Conservation (phyloP, 2,888 invertebrate genomes). For the Thera obeliscata region DNA sequence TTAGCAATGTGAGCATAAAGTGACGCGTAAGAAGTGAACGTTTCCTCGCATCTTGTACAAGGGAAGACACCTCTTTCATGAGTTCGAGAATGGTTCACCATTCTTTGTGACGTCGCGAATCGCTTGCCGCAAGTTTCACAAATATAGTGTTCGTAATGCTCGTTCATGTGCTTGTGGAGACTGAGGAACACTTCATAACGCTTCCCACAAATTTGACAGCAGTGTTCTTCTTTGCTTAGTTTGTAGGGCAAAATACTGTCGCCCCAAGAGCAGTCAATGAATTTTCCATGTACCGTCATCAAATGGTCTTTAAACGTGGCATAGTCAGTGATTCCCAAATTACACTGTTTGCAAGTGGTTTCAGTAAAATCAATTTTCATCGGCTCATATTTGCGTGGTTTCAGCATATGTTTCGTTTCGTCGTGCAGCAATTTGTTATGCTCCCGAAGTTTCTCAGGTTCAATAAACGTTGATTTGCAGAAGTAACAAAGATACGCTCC, state of each 20-base stretch:
- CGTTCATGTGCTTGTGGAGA: constrained; percentile 78
- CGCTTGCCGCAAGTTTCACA: constrained; percentile 78
- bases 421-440: constrained; percentile 65
- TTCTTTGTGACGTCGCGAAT: constrained; percentile 72
- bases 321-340: constrained; percentile 59
- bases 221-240: constrained; percentile 68
- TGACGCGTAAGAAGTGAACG: constrained; percentile 64
- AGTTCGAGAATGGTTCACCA: constrained; percentile 72
- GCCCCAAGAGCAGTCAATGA: constrained; percentile 65
- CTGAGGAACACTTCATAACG: constrained; percentile 76
- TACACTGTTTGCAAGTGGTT: constrained; percentile 67
- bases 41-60: constrained; percentile 70
- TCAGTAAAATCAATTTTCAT: constrained; percentile 74
- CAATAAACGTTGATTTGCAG: constrained; percentile 71
- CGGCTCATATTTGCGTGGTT: constrained; percentile 74
- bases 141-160: constrained; percentile 75
- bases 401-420: constrained; percentile 57
- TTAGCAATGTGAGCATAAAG: constrained; percentile 71
- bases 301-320: constrained; percentile 65
- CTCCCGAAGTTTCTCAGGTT: constrained; percentile 72
- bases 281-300: constrained; percentile 59
- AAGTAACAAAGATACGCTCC: constrained; percentile 75
- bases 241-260: constrained; percentile 76
- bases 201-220: constrained; percentile 74
- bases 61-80: constrained; percentile 71